Evolutionary conservation across 2,113 vertebrate genomes (phyloP), one percentile per base, ranked within the genome.

Genomic region (Callipepla californica): DNA sequence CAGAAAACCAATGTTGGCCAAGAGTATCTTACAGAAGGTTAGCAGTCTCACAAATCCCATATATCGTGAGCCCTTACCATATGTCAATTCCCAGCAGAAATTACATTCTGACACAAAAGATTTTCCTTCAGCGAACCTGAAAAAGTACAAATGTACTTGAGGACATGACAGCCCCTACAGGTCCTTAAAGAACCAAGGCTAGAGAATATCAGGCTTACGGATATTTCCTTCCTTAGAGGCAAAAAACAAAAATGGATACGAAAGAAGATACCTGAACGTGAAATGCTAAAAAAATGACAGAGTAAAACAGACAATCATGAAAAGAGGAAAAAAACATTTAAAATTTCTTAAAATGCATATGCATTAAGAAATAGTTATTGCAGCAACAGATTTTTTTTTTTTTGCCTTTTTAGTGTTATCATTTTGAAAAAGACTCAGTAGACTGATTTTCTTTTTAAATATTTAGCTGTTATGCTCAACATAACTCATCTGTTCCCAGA

Each of bases 111-210:
- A 7, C 32, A 84, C n/a, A 11, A 70, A 91, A 80, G 14, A 51
- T 3, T 3, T 66, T 45, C 28, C n/a, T 44, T 66, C 34, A 70
- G 21, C 4, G 11, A 70, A 45, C 21, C 7, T 44, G 2, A 34
- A 80, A 79, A 86, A 32, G 12, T 15, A 70, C 10, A 0, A 1
- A 7, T 2, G 8, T 40, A 81, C 13, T 21, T 38, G 25, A 90
- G 16, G n/a, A 63, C 11, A 14, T 3, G 3, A 2, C 9, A 87
- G 62, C 17, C 23, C 8, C 30, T 48, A 53, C 0, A 1, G 7
- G 51, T 14, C n/a, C 10, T 66, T 85, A 21, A 76, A 62, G 30
- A 73, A 61, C 11, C 8, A 51, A 51, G 8, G 0, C 4, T 58
- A n/a, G 2, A 75, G 7, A 53, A 6, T 3, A 62, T 7, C 21